Conservation (phyloP, 1,140 invertebrate genomes). For the Drosophila elegans region DNA sequence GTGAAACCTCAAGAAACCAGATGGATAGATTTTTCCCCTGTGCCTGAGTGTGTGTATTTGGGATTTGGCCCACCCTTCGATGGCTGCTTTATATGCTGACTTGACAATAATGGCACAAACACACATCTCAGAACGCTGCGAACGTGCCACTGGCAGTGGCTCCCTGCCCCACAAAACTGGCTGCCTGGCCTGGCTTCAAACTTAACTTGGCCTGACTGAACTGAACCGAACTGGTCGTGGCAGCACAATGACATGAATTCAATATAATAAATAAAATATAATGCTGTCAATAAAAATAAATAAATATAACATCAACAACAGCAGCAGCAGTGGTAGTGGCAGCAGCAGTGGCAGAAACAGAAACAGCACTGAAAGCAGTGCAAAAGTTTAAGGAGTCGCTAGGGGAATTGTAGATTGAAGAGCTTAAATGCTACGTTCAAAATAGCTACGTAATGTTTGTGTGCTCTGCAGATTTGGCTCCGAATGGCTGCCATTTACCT, state of each 20-base stretch:
- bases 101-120: conserved; percentile 76
- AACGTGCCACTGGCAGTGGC: conserved; percentile 38
- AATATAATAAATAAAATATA: conserved; percentile 84
- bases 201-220: conserved; percentile 10
- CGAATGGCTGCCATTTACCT: conserved; percentile 40
- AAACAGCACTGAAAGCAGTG: conserved; percentile 40
- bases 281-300: conserved; percentile 84
- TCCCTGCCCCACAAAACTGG: conserved; percentile 20
- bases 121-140: conserved; percentile 34
- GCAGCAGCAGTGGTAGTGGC: conserved; percentile 12
- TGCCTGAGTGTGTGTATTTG: conserved; percentile 19
- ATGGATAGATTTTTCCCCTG: neutral
- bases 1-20: neutral
- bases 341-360: conserved; percentile 25
- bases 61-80: conserved; percentile 23
- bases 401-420: conserved; percentile 62
- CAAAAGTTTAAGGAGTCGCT: conserved; percentile 55
- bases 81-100: conserved; percentile 75
- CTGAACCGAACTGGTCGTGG: conserved; percentile 63
- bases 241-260: conserved; percentile 82
- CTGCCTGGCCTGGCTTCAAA: conserved; percentile 26
- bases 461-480: conserved; percentile 62
- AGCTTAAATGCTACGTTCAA: conserved; percentile 74
- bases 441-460: conserved; percentile 80
- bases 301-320: conserved; percentile 65